These are phyloP conservation scores for Sinohyriopsis cumingii DNA, from an alignment of 2,888 invertebrate genomes.

Conservation along the genomic window DNA sequence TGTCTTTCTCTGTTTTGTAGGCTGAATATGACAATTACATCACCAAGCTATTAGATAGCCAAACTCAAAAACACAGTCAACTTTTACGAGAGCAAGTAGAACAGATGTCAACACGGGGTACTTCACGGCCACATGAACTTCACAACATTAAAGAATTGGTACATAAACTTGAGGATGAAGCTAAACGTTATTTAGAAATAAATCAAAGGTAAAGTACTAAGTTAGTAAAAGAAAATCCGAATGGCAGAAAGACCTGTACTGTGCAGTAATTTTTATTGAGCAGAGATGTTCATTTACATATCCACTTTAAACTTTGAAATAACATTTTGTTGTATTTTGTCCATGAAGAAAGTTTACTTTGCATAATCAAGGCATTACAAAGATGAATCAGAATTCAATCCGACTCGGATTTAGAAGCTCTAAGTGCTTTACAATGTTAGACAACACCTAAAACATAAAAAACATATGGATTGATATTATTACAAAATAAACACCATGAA, in stretches of 20 bases:
- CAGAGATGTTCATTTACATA: no score
- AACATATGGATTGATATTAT: no score
- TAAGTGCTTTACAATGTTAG: no score
- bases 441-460: no score
- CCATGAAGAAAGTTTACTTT: no score
- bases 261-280: no score
- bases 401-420: no score
- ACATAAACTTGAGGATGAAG: conserved; percentile 51
- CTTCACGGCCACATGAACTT: conserved; percentile 58
- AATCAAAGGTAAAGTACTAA: conserved; percentile 53
- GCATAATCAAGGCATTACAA: no score
- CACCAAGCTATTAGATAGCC: conserved; percentile 61
- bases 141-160: conserved; percentile 51
- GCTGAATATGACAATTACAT: conserved; percentile 69
- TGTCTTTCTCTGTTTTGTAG: conserved; percentile 32
- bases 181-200: conserved; percentile 47
- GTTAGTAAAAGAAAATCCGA: background rate
- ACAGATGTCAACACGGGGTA: conserved; percentile 58
- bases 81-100: conserved; percentile 63
- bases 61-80: conserved; percentile 58
- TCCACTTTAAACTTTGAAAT: background rate
- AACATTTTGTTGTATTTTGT: background rate
- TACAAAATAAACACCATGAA: no score
- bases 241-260: background rate
- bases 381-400: no score